These are phyloP conservation scores for Sciaenops ocellatus DNA, from an alignment of 2,797 vertebrate genomes.

Conservation along the genomic window DNA sequence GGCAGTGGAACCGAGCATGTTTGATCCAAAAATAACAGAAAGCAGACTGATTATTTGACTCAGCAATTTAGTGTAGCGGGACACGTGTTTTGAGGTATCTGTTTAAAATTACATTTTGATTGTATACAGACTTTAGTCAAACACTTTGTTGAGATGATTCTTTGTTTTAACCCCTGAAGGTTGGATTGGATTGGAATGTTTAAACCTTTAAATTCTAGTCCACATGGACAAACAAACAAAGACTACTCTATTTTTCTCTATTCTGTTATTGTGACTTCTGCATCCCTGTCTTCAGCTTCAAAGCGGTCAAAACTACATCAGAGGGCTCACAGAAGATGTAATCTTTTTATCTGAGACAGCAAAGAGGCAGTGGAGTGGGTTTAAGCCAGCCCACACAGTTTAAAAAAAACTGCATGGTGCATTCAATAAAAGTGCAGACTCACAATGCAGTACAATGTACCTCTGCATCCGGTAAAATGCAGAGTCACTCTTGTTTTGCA, in stretches of 20 bases:
- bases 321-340: conserved; percentile 10
- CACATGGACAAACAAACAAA: too few relatives aligned
- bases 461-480: conserved; percentile 26
- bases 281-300: conserved; percentile 2
- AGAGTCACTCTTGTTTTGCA: conserved; percentile 14
- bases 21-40: conserved; percentile 15
- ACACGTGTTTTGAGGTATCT: neutral
- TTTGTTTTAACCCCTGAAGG: neutral
- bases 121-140: neutral
- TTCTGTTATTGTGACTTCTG: conserved; percentile 8
- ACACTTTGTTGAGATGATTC: neutral
- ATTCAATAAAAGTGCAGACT: conserved; percentile 33
- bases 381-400: conserved; percentile 31
- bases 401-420: conserved; percentile 19
- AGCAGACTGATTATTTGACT: neutral
- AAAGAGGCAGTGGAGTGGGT: conserved; percentile 26
- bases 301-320: conserved; percentile 14
- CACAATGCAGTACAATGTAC: conserved; percentile 22
- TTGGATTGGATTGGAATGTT: neutral
- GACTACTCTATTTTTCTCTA: neutral
- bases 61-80: neutral
- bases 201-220: neutral
- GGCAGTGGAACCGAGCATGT: neutral
- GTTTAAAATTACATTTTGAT: neutral
- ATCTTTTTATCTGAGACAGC: conserved; percentile 51